Evolutionary conservation across 2,888 invertebrate genomes (phyloP).

Genomic region (Brenthis daphne): DNA sequence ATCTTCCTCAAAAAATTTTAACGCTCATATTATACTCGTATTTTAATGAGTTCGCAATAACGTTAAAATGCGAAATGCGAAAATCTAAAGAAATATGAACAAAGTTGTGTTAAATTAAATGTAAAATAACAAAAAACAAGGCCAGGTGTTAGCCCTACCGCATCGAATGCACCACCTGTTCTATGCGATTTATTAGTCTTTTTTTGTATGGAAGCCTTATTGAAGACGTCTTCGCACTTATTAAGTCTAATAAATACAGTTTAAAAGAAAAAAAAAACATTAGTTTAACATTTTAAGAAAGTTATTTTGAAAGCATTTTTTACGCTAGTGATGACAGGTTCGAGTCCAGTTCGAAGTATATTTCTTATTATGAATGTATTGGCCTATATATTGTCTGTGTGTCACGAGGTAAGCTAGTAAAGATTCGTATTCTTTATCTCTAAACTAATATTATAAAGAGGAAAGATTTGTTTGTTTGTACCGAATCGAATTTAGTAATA

Average conservation of each 20-base stretch:
- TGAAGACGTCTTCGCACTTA: not conserved
- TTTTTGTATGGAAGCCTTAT: constrained; percentile 17
- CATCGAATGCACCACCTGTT: constrained; percentile 13
- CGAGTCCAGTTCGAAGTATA: not conserved
- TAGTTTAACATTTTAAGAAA: no score
- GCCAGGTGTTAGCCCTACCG: constrained; percentile 16
- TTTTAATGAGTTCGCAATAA: no score
- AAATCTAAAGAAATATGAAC: not conserved
- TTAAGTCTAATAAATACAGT: not conserved
- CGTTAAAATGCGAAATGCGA: no score
- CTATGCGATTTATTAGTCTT: not conserved
- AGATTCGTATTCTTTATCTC: not conserved
- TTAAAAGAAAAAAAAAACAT: no score
- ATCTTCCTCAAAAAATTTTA: no score
- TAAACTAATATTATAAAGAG: no score
- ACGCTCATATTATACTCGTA: no score
- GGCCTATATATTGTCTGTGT: not conserved
- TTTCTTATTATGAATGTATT: not conserved
- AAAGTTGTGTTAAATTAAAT: constrained; percentile 7
- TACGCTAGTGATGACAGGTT: not conserved
- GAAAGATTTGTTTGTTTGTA: no score
- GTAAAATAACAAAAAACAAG: constrained; percentile 5
- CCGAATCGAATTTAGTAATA: no score
- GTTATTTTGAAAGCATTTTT: no score
- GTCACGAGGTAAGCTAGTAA: not conserved